Conservation (phyloP, 2,113 vertebrate genomes). For the Istiophorus platypterus region DNA sequence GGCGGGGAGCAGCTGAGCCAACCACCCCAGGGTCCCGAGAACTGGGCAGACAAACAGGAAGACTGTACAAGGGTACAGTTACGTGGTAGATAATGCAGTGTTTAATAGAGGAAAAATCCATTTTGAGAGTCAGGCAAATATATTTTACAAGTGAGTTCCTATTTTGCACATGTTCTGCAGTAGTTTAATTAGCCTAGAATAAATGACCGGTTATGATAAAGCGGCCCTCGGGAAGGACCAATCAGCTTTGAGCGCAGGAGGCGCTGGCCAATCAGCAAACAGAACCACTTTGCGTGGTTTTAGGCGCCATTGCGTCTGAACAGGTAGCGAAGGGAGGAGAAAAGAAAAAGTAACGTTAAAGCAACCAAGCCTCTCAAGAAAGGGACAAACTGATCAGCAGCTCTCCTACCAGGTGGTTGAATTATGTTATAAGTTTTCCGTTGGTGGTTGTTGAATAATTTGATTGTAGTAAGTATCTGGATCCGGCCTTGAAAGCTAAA, state of each 20-base stretch:
- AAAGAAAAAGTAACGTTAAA: background rate
- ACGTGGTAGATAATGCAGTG: background rate
- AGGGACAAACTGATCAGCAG: background rate
- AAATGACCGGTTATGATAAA: conserved; percentile 13
- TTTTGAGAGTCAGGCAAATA: too few species aligned
- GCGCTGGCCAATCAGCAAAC: conserved; percentile 32
- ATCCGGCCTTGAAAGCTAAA: background rate
- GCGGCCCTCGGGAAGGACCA: conserved; percentile 19
- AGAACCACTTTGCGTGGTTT: background rate
- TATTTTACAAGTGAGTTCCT: background rate
- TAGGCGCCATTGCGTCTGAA: background rate
- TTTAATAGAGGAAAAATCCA: background rate
- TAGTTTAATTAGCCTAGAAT: background rate
- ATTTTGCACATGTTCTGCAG: background rate
- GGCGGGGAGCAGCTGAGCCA: conserved; percentile 27
- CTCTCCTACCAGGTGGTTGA: background rate
- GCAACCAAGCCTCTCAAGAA: background rate
- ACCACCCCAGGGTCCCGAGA: conserved; percentile 51
- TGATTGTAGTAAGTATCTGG: background rate
- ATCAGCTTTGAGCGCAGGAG: conserved; percentile 12
- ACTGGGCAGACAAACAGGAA: conserved; percentile 1
- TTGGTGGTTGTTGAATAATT: background rate
- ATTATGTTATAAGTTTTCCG: background rate
- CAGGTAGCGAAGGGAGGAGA: fast-evolving
- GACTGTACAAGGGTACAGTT: background rate